phyloP scores from a whole-genome alignment of 1,140 invertebrate species.

The Bombus impatiens region DNA sequence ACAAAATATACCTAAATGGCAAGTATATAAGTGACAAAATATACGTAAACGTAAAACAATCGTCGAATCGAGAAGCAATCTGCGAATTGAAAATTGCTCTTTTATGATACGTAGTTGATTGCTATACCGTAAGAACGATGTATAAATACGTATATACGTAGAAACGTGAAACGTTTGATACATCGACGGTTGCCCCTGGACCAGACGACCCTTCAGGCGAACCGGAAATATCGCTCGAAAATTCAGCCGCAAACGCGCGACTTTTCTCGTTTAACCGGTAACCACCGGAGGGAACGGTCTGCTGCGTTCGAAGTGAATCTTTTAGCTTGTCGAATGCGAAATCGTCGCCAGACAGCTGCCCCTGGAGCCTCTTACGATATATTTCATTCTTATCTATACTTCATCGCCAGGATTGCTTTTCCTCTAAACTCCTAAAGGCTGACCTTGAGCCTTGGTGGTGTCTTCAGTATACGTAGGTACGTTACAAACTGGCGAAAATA shows the following conservation, averaged over 20 bases:
- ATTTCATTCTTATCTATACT: slow-evolving; percentile 14
- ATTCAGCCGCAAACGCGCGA: slow-evolving; percentile 38
- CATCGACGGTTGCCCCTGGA: slow-evolving; percentile 39
- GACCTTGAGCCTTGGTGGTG: too few relatives aligned
- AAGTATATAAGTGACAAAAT: neutral
- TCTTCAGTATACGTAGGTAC: too few relatives aligned
- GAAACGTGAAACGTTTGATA: slow-evolving; percentile 10
- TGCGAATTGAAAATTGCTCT: neutral
- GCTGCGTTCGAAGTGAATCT: slow-evolving; percentile 25
- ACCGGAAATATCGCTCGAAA: slow-evolving; percentile 50
- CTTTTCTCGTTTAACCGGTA: slow-evolving; percentile 36
- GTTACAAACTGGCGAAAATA: too few relatives aligned
- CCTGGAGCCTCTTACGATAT: neutral
- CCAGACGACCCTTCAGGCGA: slow-evolving; percentile 43
- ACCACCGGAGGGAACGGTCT: slow-evolving; percentile 31
- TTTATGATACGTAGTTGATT: neutral
- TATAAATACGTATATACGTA: neutral
- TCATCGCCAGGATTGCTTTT: neutral
- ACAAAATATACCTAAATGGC: neutral
- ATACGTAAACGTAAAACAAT: neutral
- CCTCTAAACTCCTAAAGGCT: neutral
- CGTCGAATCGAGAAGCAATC: neutral
- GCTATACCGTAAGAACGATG: neutral
- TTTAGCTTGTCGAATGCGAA: slow-evolving; percentile 15
- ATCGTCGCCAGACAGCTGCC: slow-evolving; percentile 11